phyloP scores from a whole-genome alignment of 2,113 vertebrate species.

The Cnemophilus loriae region DNA sequence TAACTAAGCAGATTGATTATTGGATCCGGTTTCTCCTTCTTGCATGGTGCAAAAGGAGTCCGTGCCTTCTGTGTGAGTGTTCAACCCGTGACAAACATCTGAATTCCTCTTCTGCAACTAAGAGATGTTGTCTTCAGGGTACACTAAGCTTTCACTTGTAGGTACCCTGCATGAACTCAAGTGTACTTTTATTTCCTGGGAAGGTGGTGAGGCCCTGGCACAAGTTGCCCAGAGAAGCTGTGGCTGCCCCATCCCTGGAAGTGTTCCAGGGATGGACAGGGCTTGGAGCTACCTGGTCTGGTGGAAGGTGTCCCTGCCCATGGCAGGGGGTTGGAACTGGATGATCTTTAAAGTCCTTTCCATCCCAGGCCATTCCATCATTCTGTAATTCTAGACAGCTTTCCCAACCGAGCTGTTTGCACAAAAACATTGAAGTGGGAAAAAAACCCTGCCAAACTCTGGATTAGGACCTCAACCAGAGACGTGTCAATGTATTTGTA shows the following conservation, averaged over 20 bases:
- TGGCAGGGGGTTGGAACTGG: neutral
- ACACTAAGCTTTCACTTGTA: neutral
- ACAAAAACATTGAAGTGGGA: neutral
- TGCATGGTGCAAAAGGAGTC: neutral
- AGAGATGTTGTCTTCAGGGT: neutral
- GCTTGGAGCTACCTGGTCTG: fast-evolving
- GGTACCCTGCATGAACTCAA: neutral
- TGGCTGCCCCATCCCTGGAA: neutral
- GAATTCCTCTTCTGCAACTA: neutral
- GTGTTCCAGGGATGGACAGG: fast-evolving
- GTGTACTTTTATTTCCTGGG: neutral
- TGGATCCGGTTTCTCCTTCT: neutral
- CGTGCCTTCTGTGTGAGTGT: neutral
- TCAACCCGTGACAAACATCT: neutral
- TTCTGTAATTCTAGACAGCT: neutral
- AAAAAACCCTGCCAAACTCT: neutral
- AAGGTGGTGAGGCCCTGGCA: neutral
- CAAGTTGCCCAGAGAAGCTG: neutral
- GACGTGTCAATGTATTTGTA: neutral
- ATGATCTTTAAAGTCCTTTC: neutral
- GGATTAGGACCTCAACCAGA: neutral
- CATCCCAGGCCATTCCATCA: neutral
- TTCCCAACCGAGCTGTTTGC: neutral
- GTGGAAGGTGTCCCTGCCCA: neutral
- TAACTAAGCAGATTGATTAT: neutral